A percentile compares a stretch with the other conserved stretches of the same genome.
These are phyloP conservation scores for Cyprinodon brontotheroides DNA, from an alignment of 2,113 vertebrate genomes.

Conservation along the genomic window DNA sequence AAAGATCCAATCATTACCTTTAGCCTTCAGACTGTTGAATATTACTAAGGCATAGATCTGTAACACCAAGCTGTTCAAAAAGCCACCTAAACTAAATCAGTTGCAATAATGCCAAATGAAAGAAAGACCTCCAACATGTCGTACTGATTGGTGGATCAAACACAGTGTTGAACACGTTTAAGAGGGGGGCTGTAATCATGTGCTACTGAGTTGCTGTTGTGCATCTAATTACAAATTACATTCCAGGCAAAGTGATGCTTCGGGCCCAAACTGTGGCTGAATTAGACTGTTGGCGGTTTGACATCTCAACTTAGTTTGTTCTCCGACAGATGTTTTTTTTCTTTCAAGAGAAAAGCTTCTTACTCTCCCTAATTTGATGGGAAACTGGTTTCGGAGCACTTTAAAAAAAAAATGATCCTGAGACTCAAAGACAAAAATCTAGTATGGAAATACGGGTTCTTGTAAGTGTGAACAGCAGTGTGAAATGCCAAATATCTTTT, in stretches of 20 bases:
- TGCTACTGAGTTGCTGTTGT: constrained; percentile 66
- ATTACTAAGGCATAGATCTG: constrained; percentile 2
- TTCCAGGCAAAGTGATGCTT: constrained; percentile 42
- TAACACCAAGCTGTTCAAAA: background rate
- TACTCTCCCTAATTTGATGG: constrained; percentile 18
- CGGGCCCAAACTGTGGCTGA: constrained; percentile 57
- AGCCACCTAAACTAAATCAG: background rate
- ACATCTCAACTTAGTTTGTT: constrained; percentile 31
- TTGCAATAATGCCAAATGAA: constrained; percentile 6
- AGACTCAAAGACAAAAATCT: constrained; percentile 6
- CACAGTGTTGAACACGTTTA: constrained; percentile 47
- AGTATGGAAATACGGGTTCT: background rate
- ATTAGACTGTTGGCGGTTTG: constrained; percentile 55
- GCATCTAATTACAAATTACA: constrained; percentile 68
- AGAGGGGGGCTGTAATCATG: constrained; percentile 62
- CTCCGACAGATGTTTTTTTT: constrained; percentile 28
- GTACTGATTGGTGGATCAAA: constrained; percentile 48
- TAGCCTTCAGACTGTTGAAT: background rate
- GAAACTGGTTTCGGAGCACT: background rate
- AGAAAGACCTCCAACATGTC: constrained; percentile 14
- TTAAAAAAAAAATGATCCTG: constrained; percentile 6
- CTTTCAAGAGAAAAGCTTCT: constrained; percentile 10
- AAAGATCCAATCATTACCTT: constrained; percentile 8
- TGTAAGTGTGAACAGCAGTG: background rate
- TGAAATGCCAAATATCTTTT: too few relatives aligned